Conservation (phyloP, 2,888 invertebrate genomes). For the Entomobrya proxima region DNA sequence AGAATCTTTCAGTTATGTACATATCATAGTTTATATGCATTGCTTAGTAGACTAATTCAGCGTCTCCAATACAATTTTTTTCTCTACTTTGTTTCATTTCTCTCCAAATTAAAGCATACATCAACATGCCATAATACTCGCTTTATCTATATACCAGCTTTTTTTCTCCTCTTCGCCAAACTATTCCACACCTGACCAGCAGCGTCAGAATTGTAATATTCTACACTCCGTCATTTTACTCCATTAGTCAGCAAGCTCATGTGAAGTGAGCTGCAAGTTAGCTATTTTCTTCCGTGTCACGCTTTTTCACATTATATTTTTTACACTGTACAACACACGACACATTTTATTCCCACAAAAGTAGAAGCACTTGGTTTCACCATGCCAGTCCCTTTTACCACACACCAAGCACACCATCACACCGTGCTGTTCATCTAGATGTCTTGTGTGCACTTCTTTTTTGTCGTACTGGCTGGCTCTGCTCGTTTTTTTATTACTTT, state of each 20-base stretch:
- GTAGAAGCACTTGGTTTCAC: neutral
- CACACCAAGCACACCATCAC: neutral
- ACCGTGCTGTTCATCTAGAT: neutral
- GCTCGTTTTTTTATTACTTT: slow-evolving; percentile 12
- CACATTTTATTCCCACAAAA: slow-evolving; percentile 41
- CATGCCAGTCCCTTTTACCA: slow-evolving; percentile 23
- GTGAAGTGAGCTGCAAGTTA: neutral
- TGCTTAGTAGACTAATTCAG: neutral
- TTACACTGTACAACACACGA: too few relatives aligned
- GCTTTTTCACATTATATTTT: slow-evolving; percentile 38
- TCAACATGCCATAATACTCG: too few relatives aligned
- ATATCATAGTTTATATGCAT: neutral
- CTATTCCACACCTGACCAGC: slow-evolving; percentile 43
- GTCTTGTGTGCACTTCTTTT: neutral
- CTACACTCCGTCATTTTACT: slow-evolving; percentile 32
- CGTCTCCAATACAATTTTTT: neutral
- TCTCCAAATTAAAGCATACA: too few relatives aligned
- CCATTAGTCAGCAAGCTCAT: slow-evolving; percentile 4
- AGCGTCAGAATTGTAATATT: neutral
- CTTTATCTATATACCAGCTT: neutral
- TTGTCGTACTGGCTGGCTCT: too few relatives aligned
- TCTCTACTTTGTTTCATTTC: too few relatives aligned
- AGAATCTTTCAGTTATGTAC: neutral
- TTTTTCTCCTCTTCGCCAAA: neutral
- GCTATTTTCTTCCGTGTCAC: slow-evolving; percentile 55